Percentiles rank a stretch among this genome's conserved stretches.
phyloP scores from a whole-genome alignment of 2,888 invertebrate species.

The Epirrita christyi region DNA sequence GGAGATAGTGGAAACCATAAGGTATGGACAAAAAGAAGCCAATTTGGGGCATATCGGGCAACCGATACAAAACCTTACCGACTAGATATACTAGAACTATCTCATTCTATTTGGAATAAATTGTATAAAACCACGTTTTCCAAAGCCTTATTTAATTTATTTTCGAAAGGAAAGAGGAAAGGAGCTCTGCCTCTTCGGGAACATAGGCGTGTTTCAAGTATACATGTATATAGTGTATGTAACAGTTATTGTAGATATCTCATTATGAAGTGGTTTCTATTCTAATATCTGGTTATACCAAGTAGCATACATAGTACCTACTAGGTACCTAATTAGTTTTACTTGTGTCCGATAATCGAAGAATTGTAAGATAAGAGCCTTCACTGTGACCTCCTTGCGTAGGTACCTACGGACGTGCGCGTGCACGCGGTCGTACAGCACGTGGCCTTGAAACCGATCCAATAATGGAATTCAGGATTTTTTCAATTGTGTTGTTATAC shows the following conservation, averaged over 20 bases:
- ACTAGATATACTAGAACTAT: too few relatives aligned
- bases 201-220: too few relatives aligned
- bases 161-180: too few relatives aligned
- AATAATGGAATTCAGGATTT: slow-evolving; percentile 43
- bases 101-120: neutral
- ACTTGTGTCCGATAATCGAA: slow-evolving; percentile 40
- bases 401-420: slow-evolving; percentile 67
- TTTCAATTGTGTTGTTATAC: slow-evolving; percentile 8
- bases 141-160: neutral
- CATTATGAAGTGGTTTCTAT: too few relatives aligned
- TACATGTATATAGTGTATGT: too few relatives aligned
- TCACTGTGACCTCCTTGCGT: slow-evolving; percentile 72
- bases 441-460: slow-evolving; percentile 70
- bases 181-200: too few relatives aligned
- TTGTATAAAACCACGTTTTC: neutral
- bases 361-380: slow-evolving; percentile 62
- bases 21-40: slow-evolving; percentile 71
- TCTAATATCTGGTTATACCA: neutral
- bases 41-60: neutral
- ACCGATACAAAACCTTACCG: neutral
- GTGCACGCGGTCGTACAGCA: slow-evolving; percentile 42
- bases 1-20: slow-evolving; percentile 96
- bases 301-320: neutral
- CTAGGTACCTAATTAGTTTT: neutral
- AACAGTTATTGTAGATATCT: too few relatives aligned